Evolutionary conservation across 1,140 invertebrate species (phyloP).

Genomic region (Microplitis mediator): DNA sequence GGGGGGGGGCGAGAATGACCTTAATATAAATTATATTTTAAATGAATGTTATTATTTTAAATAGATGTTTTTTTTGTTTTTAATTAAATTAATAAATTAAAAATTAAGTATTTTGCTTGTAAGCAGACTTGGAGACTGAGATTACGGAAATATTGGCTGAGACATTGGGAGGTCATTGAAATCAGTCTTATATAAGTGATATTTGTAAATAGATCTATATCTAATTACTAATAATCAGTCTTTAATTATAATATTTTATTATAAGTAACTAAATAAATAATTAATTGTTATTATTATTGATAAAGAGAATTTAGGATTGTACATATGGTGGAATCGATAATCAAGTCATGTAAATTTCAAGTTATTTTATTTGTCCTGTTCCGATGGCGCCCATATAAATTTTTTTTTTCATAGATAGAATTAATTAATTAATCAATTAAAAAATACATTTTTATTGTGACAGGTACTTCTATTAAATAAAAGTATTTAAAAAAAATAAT

Average conservation of each 20-base stretch:
- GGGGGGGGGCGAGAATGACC: not conserved
- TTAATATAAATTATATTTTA: not conserved
- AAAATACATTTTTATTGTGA: not conserved
- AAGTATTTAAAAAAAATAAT: not conserved
- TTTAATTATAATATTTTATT: no score
- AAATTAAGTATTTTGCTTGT: not conserved
- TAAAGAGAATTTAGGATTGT: not conserved
- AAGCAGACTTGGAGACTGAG: not conserved
- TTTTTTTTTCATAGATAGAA: not conserved
- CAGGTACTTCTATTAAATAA: not conserved
- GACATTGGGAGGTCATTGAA: not conserved
- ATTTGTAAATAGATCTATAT: not conserved
- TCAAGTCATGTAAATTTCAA: slow-evolving; percentile 26
- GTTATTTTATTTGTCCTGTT: slow-evolving; percentile 25
- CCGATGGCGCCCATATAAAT: not conserved
- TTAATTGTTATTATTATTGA: not conserved
- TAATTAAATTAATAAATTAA: not conserved
- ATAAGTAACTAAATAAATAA: not conserved
- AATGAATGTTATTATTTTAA: not conserved
- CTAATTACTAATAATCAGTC: no score
- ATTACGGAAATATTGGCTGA: not conserved
- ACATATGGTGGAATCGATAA: slow-evolving; percentile 5
- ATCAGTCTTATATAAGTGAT: not conserved
- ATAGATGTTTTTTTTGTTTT: not conserved
- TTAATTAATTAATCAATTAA: not conserved